Evolutionary conservation across 2,797 vertebrate species (phyloP).

Genomic region (Enteromius radiatus): DNA sequence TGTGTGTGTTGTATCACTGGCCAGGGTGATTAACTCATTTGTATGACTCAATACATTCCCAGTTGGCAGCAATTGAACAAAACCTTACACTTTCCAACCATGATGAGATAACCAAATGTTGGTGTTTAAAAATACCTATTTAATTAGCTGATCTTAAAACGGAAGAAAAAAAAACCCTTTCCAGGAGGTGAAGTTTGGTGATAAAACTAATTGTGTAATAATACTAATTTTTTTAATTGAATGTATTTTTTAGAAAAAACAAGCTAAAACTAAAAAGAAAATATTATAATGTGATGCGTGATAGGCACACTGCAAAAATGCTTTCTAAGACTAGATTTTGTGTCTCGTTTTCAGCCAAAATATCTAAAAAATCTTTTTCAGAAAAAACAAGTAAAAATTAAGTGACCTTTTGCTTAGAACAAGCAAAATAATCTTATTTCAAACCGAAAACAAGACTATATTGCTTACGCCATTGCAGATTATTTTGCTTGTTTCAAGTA

Average conservation of each 20-base stretch:
- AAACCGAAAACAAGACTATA: too few relatives aligned
- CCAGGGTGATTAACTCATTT: conserved; percentile 72
- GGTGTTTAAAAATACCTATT: neutral
- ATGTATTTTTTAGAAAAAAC: neutral
- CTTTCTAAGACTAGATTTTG: too few relatives aligned
- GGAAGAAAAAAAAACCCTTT: neutral
- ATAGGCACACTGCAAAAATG: neutral
- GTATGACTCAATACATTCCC: conserved; percentile 76
- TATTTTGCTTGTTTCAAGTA: too few relatives aligned
- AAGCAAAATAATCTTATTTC: too few relatives aligned
- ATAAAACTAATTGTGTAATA: neutral
- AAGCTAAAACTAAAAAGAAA: neutral
- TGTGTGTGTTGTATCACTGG: conserved; percentile 47
- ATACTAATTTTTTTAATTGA: too few relatives aligned
- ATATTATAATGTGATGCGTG: conserved; percentile 8
- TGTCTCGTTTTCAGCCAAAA: too few relatives aligned
- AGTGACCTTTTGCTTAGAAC: too few relatives aligned
- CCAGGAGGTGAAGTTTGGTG: neutral
- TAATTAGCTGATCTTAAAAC: neutral
- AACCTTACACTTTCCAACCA: conserved; percentile 73
- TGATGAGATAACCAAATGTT: conserved; percentile 20
- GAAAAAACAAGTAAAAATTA: too few relatives aligned
- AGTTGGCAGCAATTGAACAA: conserved; percentile 75
- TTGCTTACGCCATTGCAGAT: too few relatives aligned
- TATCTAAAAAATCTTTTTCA: too few relatives aligned